Percentiles rank a stretch among this genome's conserved stretches.
Conservation (phyloP, 1,140 invertebrate species). For the Oryctes rhinoceros region DNA sequence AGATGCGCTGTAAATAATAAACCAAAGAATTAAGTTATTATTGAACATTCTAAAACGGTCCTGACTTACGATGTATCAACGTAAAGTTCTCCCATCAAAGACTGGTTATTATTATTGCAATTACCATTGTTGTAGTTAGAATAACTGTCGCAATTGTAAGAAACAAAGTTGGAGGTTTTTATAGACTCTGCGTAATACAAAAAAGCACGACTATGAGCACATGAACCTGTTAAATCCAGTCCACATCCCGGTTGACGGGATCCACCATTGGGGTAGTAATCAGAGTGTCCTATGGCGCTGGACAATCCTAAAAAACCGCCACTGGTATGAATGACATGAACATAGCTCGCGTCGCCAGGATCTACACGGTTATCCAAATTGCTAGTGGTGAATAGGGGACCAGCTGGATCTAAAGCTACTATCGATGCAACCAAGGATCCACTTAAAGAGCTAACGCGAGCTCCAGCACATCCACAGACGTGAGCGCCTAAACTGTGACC, state of each 20-base stretch:
- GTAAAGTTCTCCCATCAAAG: slow-evolving; percentile 66
- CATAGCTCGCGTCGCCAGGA: slow-evolving; percentile 68
- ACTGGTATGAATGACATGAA: slow-evolving; percentile 68
- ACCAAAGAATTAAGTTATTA: background rate
- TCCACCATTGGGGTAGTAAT: slow-evolving; percentile 78
- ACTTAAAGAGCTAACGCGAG: slow-evolving; percentile 48
- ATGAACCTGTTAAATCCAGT: slow-evolving; percentile 62
- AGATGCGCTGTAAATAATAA: background rate
- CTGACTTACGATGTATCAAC: slow-evolving; percentile 58
- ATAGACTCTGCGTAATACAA: slow-evolving; percentile 70
- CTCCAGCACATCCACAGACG: slow-evolving; percentile 69
- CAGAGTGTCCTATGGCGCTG: slow-evolving; percentile 70
- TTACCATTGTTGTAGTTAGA: slow-evolving; percentile 64
- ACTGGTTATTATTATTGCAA: slow-evolving; percentile 63
- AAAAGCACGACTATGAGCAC: slow-evolving; percentile 68
- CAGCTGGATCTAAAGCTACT: slow-evolving; percentile 65
- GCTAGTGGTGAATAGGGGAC: slow-evolving; percentile 63
- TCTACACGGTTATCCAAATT: slow-evolving; percentile 66
- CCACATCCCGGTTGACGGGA: slow-evolving; percentile 73
- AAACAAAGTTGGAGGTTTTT: slow-evolving; percentile 59
- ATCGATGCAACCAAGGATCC: slow-evolving; percentile 55
- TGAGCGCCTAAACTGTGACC: slow-evolving; percentile 78
- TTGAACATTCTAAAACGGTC: background rate
- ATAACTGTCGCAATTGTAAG: slow-evolving; percentile 66
- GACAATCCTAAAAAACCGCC: slow-evolving; percentile 66